phyloP scores from a whole-genome alignment of 1,140 invertebrate species.

The Hetaerina americana region DNA sequence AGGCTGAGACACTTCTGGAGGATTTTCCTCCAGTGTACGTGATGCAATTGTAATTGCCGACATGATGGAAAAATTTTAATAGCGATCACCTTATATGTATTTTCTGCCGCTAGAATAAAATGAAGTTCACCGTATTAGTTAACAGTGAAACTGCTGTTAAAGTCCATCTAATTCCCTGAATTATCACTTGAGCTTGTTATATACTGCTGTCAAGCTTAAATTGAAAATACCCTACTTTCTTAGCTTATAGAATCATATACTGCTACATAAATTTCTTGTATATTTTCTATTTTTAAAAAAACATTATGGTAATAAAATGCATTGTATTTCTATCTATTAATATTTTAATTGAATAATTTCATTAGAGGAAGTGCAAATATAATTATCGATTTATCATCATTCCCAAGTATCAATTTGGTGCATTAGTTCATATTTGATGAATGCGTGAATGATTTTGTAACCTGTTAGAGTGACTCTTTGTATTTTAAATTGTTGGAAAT shows the following conservation, averaged over 20 bases:
- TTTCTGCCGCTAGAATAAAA: not conserved
- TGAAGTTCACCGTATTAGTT: not conserved
- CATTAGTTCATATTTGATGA: not conserved
- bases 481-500: constrained; percentile 1
- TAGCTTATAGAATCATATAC: not conserved
- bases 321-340: not conserved
- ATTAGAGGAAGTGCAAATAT: no score
- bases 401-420: not conserved
- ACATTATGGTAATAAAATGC: not conserved
- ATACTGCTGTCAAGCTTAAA: not conserved
- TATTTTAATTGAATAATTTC: no score
- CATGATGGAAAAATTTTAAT: not conserved
- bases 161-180: not conserved
- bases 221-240: no score
- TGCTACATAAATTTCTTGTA: not conserved
- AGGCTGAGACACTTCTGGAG: not conserved
- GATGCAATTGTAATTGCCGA: not conserved
- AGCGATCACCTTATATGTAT: not conserved
- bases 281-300: not conserved
- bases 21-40: not conserved
- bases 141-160: not conserved
- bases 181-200: not conserved
- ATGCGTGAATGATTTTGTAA: not conserved
- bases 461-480: not conserved
- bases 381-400: no score